Conservation (phyloP, 2,113 vertebrate genomes). For the Natator depressus region DNA sequence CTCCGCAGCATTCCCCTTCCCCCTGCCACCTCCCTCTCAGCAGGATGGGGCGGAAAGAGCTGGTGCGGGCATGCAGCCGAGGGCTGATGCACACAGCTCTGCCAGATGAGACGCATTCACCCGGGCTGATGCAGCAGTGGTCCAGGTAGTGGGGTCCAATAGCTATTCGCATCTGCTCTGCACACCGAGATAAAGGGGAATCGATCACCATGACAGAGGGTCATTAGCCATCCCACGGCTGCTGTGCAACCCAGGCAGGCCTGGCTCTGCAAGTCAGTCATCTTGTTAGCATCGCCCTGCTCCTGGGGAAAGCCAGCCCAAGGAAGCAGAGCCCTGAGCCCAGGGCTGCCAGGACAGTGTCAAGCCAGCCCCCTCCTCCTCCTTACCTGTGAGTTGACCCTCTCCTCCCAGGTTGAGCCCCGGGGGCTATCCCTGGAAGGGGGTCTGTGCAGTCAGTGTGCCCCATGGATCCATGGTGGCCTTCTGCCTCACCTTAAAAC, state of each 20-base stretch:
- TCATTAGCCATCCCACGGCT: background rate
- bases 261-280: no score
- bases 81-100: background rate
- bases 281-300: background rate
- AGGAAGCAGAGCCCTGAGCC: background rate
- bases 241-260: background rate
- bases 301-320: background rate
- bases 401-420: background rate
- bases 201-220: background rate
- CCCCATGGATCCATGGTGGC: no score
- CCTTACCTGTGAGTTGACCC: background rate
- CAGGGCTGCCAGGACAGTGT: background rate
- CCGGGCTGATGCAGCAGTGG: background rate
- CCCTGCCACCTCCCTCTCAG: background rate
- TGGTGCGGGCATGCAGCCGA: background rate
- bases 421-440: background rate
- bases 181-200: background rate
- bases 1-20: background rate
- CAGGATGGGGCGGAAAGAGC: background rate
- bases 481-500: background rate
- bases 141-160: no score
- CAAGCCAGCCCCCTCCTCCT: background rate
- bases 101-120: background rate
- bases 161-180: background rate
- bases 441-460: background rate